Conservation (phyloP, 2,797 vertebrate species). For the Sebastes jordani region DNA sequence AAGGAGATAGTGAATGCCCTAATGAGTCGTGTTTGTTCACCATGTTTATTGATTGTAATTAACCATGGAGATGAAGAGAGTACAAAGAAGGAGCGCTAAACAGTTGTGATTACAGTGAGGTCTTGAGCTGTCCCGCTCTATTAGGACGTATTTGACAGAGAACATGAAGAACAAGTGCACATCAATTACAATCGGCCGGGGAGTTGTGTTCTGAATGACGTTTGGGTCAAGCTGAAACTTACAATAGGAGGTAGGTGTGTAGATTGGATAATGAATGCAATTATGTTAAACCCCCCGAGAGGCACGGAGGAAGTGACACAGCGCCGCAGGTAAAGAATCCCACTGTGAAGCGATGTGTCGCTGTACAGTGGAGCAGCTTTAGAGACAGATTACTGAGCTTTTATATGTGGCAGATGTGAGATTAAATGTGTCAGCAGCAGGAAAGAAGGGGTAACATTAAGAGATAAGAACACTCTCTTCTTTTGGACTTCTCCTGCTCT, state of each 20-base stretch:
- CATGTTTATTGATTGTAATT: slow-evolving; percentile 68
- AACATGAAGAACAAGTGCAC: slow-evolving; percentile 52
- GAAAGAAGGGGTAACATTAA: background rate
- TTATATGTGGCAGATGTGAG: slow-evolving; percentile 8
- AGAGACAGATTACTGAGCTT: slow-evolving; percentile 4
- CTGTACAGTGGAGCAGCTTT: slow-evolving; percentile 9
- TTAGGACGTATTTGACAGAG: slow-evolving; percentile 48
- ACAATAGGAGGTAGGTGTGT: slow-evolving; percentile 50
- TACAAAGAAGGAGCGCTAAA: slow-evolving; percentile 45
- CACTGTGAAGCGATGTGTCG: background rate
- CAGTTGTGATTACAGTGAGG: slow-evolving; percentile 56
- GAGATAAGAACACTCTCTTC: background rate
- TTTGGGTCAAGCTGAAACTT: slow-evolving; percentile 35
- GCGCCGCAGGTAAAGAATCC: slow-evolving; percentile 9
- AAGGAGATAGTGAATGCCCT: slow-evolving; percentile 25
- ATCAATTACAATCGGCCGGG: slow-evolving; percentile 34
- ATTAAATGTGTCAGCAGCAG: slow-evolving; percentile 26
- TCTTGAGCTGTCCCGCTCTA: slow-evolving; percentile 44
- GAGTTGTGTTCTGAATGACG: slow-evolving; percentile 18
- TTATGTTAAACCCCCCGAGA: slow-evolving; percentile 33
- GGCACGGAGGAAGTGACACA: slow-evolving; percentile 26
- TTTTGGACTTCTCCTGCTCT: background rate
- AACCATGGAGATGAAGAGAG: slow-evolving; percentile 47
- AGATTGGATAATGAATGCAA: slow-evolving; percentile 44
- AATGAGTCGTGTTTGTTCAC: slow-evolving; percentile 50